phyloP scores from a whole-genome alignment of 53 echinoderm and acorn worm species.

The Hippasteria phrygiana region DNA sequence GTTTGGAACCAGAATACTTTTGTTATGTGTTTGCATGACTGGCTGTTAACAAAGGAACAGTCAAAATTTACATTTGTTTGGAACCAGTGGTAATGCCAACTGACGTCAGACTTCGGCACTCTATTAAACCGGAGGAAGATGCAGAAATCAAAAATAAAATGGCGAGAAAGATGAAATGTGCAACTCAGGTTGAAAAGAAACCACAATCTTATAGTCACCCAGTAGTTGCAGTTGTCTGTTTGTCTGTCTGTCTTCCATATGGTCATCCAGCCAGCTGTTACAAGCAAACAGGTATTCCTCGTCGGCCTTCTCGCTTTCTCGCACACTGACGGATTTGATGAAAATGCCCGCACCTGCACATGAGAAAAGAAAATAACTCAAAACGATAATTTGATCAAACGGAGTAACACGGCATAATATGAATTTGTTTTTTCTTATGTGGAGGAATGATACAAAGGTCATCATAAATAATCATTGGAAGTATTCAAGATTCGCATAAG shows the following conservation, averaged over 20 bases:
- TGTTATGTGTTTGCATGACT: too few relatives aligned
- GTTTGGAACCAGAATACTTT: too few relatives aligned
- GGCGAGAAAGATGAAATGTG: neutral
- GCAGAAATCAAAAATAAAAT: neutral
- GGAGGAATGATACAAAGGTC: too few relatives aligned
- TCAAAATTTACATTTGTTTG: too few relatives aligned
- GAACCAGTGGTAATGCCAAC: too few relatives aligned
- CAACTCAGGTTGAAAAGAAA: neutral
- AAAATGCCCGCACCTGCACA: conserved; percentile 87
- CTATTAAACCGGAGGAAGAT: too few relatives aligned
- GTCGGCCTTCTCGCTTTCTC: conserved; percentile 70
- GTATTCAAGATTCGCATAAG: too few relatives aligned
- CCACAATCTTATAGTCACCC: conserved; percentile 62
- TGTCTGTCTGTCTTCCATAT: conserved; percentile 83
- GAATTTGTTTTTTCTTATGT: too few relatives aligned
- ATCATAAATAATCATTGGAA: too few relatives aligned
- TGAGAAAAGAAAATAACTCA: neutral
- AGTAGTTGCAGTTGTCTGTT: conserved; percentile 77
- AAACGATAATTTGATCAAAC: neutral
- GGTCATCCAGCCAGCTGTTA: conserved; percentile 87
- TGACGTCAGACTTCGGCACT: too few relatives aligned
- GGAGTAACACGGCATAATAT: too few relatives aligned
- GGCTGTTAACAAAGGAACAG: too few relatives aligned
- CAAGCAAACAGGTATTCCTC: conserved; percentile 78
- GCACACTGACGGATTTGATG: conserved; percentile 65